Conservation (phyloP, 1,140 invertebrate genomes). For the Magallana gigas region DNA sequence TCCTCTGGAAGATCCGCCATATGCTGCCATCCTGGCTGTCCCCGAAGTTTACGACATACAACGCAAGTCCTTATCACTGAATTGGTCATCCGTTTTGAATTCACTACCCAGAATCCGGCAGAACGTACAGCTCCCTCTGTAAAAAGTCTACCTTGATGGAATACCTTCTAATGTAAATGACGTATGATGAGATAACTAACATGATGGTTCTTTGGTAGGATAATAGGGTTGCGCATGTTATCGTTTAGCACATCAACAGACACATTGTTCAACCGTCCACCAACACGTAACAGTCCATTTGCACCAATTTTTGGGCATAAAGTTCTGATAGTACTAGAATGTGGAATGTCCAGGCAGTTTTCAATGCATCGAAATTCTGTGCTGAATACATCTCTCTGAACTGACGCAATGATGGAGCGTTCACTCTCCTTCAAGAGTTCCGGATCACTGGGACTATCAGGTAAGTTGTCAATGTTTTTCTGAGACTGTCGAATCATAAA, state of each 20-base stretch:
- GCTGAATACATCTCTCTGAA: neutral
- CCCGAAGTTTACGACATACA: neutral
- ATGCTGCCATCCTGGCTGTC: neutral
- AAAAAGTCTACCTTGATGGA: conserved; percentile 21
- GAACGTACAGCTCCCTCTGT: conserved; percentile 52
- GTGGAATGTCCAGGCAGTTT: too few species aligned
- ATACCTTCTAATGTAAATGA: conserved; percentile 54
- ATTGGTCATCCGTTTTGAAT: conserved; percentile 37
- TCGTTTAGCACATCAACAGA: neutral
- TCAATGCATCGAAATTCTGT: neutral
- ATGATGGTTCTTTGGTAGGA: conserved; percentile 51
- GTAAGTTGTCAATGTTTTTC: neutral
- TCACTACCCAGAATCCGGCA: conserved; percentile 60
- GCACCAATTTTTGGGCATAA: too few species aligned
- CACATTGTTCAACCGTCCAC: neutral
- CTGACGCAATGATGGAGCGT: neutral
- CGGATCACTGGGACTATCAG: neutral
- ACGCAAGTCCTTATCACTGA: neutral
- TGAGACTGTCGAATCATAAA: neutral
- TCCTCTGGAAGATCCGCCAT: neutral
- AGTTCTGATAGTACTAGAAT: too few species aligned
- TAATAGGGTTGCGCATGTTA: conserved; percentile 53
- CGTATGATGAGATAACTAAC: conserved; percentile 47
- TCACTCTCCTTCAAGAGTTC: neutral
- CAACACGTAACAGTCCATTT: too few species aligned